Conservation (phyloP, 1,140 invertebrate genomes). For the Anastatus disparis region DNA sequence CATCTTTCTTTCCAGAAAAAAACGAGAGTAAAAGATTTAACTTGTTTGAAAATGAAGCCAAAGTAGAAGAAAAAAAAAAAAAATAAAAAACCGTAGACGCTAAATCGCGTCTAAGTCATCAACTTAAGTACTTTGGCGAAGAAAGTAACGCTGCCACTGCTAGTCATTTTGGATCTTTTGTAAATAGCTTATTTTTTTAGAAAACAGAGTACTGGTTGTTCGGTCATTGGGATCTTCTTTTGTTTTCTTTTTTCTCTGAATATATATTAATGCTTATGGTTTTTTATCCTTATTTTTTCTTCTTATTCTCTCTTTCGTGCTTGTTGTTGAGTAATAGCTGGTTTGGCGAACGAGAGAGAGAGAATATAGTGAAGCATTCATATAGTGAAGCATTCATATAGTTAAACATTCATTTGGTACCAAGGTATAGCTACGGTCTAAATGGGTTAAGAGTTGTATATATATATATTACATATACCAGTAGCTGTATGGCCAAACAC, state of each 20-base stretch:
- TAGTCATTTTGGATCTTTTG: background rate
- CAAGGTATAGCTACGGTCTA: too few species aligned
- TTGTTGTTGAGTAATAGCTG: constrained; percentile 25
- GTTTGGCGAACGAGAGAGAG: too few species aligned
- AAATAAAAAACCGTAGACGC: background rate
- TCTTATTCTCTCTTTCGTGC: background rate
- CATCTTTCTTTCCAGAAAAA: background rate
- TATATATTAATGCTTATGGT: constrained; percentile 30
- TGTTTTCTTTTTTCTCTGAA: constrained; percentile 1
- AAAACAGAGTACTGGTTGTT: too few species aligned
- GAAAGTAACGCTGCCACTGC: constrained; percentile 17
- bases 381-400: too few species aligned
- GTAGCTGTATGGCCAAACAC: background rate
- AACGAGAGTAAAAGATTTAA: background rate
- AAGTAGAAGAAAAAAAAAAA: background rate
- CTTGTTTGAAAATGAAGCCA: too few species aligned
- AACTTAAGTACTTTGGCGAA: constrained; percentile 8
- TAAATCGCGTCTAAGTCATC: constrained; percentile 24
- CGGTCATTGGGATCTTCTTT: too few species aligned
- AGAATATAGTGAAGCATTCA: too few species aligned
- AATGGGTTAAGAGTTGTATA: too few species aligned
- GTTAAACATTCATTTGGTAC: too few species aligned
- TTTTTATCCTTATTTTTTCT: background rate
- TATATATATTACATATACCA: too few species aligned
- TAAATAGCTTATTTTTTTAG: too few species aligned